Conservation (phyloP, 1,140 invertebrate genomes). For the Drosophila ananassae region DNA sequence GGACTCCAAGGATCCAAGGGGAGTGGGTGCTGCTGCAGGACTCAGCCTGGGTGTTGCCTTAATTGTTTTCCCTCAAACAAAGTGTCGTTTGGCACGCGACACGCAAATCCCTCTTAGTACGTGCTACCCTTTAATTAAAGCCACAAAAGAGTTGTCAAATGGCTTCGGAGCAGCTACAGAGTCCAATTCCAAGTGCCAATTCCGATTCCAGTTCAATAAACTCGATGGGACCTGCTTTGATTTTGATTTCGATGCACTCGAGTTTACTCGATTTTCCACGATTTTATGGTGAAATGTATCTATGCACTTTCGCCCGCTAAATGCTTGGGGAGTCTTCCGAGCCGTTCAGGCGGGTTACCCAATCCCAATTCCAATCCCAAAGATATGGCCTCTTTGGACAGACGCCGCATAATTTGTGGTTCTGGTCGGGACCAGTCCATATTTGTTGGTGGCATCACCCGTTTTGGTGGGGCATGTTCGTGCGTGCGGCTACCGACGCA, state of each 20-base stretch:
- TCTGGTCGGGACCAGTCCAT: constrained; percentile 65
- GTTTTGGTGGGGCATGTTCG: constrained; percentile 34
- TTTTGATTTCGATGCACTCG: constrained; percentile 46
- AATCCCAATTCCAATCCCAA: constrained; percentile 40
- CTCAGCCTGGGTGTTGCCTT: constrained; percentile 51
- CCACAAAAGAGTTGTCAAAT: constrained; percentile 57
- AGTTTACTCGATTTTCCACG: constrained; percentile 27
- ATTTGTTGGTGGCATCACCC: constrained; percentile 34
- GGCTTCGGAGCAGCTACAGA: constrained; percentile 32
- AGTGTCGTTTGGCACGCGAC: constrained; percentile 75
- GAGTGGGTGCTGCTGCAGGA: constrained; percentile 8
- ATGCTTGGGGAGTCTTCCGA: constrained; percentile 16
- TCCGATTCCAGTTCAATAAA: constrained; percentile 71
- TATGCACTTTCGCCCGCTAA: constrained; percentile 58
- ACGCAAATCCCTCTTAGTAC: constrained; percentile 52
- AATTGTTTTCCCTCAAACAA: constrained; percentile 60
- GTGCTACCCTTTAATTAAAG: constrained; percentile 45
- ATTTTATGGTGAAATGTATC: constrained; percentile 42
- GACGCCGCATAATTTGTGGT: constrained; percentile 72
- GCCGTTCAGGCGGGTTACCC: constrained; percentile 53
- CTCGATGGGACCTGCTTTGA: constrained; percentile 50
- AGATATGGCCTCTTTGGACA: constrained; percentile 49
- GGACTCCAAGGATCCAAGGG: not conserved
- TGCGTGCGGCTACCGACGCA: constrained; percentile 55
- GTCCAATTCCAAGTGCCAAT: constrained; percentile 14